phyloP scores from a whole-genome alignment of 2,888 invertebrate species.

The Habroteleia sp. region DNA sequence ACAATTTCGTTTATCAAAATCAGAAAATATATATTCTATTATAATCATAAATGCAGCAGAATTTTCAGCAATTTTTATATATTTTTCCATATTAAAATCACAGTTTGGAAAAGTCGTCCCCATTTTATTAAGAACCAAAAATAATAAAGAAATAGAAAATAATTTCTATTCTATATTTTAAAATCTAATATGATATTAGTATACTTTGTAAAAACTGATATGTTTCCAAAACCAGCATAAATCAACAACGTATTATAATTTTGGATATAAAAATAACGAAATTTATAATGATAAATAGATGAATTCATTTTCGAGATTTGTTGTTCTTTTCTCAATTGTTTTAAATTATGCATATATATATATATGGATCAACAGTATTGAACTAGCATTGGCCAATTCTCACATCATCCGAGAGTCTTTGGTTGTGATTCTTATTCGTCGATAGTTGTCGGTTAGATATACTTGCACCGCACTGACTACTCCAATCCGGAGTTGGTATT shows the following conservation, averaged over 20 bases:
- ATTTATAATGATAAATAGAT: constrained; percentile 7
- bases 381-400: constrained; percentile 75
- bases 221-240: constrained; percentile 3
- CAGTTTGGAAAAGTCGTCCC: constrained; percentile 14
- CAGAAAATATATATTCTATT: too few relatives aligned
- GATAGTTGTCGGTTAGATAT: constrained; percentile 77
- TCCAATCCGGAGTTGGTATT: constrained; percentile 94
- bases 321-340: background rate
- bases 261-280: constrained; percentile 28
- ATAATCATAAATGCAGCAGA: constrained; percentile 22
- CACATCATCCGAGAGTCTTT: constrained; percentile 75
- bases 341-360: too few relatives aligned
- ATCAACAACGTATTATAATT: background rate
- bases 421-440: constrained; percentile 74
- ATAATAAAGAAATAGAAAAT: constrained; percentile 1
- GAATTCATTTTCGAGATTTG: background rate
- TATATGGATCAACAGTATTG: background rate
- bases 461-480: constrained; percentile 83
- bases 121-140: constrained; percentile 8
- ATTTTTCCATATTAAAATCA: constrained; percentile 25
- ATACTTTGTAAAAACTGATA: constrained; percentile 10
- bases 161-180: too few relatives aligned
- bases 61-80: constrained; percentile 1
- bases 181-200: background rate
- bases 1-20: too few relatives aligned